Base-by-base conservation (phyloP, 2,113 vertebrate species). In the Ibidorhyncha struthersii region DNA sequence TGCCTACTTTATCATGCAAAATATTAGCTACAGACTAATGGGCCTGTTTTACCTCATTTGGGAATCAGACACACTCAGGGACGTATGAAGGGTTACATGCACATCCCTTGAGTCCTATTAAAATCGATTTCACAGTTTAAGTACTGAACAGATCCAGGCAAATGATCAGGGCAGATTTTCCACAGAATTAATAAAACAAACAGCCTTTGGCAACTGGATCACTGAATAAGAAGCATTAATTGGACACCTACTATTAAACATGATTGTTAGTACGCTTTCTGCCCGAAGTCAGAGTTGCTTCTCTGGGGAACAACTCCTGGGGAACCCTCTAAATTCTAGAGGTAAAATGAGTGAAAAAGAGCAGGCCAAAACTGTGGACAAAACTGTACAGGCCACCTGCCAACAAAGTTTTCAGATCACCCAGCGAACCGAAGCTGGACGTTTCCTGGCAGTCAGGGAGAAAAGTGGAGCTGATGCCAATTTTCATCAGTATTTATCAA, bases 401-500 rank as follows among this genome's bases (percentile, higher is more conserved):
- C 72, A 82, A 65, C 30, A 62, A 79, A 84, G 53, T 47, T 16
- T 91, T 70, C 81, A 67, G 32, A 76, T 78, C 63, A 74, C 38
- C 15, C 84, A 53, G 52, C 4, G 30, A 73, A 88, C 55, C 1
- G 2, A 71, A 94, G 32, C 45, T 53, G 81, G 78, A 62, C 36
- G 10, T 27, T 62, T 70, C 66, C 89, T 85, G 91, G 78, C 82
- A 87, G 43, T 21, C 18, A 50, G 71, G 86, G 66, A 69, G 73
- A 66, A 93, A 85, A 96, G 14, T 61, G 34, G 53, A 80, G 49
- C 71, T 40, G 63, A 91, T 70, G 78, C 52, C 55, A 92, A 38
- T 86, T 91, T 97, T 90, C 65, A 52, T 96, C 72, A 58, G 73
- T 96, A 78, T 95, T 97, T 93, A 93, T 79, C 52, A 74, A 86